Conservation (phyloP, 2,113 vertebrate species). For the Jacana jacana region DNA sequence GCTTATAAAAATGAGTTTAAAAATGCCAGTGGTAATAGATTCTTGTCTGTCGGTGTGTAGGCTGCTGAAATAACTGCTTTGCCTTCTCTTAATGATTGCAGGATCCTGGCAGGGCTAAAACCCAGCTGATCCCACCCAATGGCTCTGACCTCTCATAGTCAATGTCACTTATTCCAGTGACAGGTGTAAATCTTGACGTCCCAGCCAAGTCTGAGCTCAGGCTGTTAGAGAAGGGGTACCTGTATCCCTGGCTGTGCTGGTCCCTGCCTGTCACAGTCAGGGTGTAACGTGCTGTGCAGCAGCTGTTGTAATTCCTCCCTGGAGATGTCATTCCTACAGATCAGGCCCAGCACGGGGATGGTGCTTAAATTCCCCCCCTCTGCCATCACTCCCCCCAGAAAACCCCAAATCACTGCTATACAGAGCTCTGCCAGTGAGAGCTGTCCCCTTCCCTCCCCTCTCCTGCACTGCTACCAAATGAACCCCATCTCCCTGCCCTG, state of each 20-base stretch:
- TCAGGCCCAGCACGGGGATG: neutral
- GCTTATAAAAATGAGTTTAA: neutral
- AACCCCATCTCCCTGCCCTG: neutral
- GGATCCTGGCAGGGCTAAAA: neutral
- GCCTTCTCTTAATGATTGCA: neutral
- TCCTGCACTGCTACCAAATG: neutral
- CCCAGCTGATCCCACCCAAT: neutral
- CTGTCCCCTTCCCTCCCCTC: neutral
- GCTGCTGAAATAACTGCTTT: constrained; percentile 5
- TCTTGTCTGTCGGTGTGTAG: neutral
- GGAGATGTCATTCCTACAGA: constrained; percentile 39
- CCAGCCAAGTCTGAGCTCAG: neutral
- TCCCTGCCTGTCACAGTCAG: neutral
- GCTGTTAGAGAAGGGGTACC: neutral
- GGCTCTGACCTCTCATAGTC: neutral
- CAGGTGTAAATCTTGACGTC: constrained; percentile 3
- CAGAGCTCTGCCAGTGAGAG: neutral
- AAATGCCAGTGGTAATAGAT: neutral
- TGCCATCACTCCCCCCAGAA: neutral
- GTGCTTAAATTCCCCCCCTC: neutral
- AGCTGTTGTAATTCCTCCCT: constrained; percentile 49
- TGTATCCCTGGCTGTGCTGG: neutral
- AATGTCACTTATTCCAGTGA: neutral
- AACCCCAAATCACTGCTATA: neutral
- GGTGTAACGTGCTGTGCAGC: neutral